Evolutionary conservation across 2,113 vertebrate species (phyloP), one percentile per base, ranked within the genome.

Genomic region (Ibidorhyncha struthersii): DNA sequence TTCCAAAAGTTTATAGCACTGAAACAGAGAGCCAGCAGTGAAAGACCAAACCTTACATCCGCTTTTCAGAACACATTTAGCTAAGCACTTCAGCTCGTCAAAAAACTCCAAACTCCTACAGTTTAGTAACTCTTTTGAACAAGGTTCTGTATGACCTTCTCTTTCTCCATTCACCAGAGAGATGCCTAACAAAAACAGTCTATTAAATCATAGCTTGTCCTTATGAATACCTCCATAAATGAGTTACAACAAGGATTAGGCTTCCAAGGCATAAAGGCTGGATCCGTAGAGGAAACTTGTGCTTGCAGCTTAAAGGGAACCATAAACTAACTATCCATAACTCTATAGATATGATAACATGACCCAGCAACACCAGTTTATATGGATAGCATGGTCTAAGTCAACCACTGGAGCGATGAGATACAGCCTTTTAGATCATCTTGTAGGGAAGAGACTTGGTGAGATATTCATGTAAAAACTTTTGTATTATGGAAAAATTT

Each of bases 1-100:
- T 82, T 95, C 84, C 87, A 94, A 52, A 88, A 36, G n/a, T 96
- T 97, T 96, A 76, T 69, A 89, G 73, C 53, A 36, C 40, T 59
- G 56, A 84, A 95, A 20, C 11, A 86, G 41, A 63, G 80, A 94
- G 47, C 9, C 70, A 72, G 73, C 29, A 87, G 30, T 38, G 52
- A 80, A 87, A 87, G 52, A 76, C 73, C 36, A 95, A 91, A 82
- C 0, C 52, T 76, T 82, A 91, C 58, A 93, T 85, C 89, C 93
- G 89, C 85, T 85, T 81, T 95, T 76, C 61, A 82, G 49, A 84
- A 27, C 19, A 45, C 2, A 26, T 78, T 94, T 96, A 89, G 91
- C 89, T 94, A 85, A 85, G 12, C 87, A 85, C 84, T 65, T 94
- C 84, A 26, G 36, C 29, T 87, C 79, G 34, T 40, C 58, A 96